A percentile compares a stretch with the other conserved stretches of the same genome.
Evolutionary conservation across 2,888 invertebrate genomes (phyloP).

Genomic region (Oscheius sp.): DNA sequence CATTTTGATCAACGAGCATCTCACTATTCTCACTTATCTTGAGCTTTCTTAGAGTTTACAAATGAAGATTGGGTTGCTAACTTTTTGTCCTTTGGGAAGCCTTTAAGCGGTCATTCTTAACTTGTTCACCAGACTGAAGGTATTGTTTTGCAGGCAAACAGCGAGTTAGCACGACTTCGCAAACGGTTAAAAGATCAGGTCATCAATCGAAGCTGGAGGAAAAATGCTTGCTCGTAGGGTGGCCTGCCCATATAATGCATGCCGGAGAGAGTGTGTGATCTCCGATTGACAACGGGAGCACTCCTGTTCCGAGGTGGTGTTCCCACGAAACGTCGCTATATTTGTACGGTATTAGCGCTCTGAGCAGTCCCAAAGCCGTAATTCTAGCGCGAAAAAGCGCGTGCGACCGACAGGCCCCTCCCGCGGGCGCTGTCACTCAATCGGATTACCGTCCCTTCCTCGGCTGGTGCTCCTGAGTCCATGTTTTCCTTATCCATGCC

Average conservation of each 20-base stretch:
- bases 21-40: background rate
- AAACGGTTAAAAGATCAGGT: background rate
- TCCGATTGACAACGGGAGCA: background rate
- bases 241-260: background rate
- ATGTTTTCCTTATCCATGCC: background rate
- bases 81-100: conserved; percentile 8
- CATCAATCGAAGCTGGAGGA: conserved; percentile 8
- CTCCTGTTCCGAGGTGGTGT: conserved; percentile 18
- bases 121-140: background rate
- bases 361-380: conserved; percentile 27
- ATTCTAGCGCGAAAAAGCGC: conserved; percentile 30
- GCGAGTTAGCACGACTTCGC: background rate
- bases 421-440: conserved; percentile 30
- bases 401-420: conserved; percentile 31
- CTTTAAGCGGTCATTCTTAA: background rate
- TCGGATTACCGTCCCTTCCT: conserved; percentile 30
- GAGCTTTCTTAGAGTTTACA: conserved; percentile 4
- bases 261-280: background rate
- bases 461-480: conserved; percentile 12
- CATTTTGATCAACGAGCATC: background rate
- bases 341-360: conserved; percentile 30
- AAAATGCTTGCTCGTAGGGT: background rate
- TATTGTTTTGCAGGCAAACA: conserved; percentile 21
- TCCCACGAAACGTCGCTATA: conserved; percentile 26
- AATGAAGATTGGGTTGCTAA: background rate